Percentiles rank a stretch among this genome's conserved stretches.
These are phyloP conservation scores for Papilio machaon DNA, from an alignment of 1,140 invertebrate genomes.

Conservation along the genomic window DNA sequence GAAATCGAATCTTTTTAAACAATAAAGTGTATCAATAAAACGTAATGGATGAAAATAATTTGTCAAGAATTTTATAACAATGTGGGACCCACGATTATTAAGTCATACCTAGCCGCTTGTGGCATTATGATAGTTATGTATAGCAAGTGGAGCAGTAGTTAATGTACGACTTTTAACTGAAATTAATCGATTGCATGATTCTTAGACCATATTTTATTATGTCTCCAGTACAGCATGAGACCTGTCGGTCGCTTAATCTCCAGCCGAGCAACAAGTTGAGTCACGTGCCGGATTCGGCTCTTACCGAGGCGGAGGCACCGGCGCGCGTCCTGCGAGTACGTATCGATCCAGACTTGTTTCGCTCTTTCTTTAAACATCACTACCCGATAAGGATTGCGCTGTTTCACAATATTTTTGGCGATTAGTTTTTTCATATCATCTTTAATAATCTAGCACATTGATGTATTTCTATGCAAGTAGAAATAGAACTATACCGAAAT, in stretches of 20 bases:
- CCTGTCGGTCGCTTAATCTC: conserved; percentile 44
- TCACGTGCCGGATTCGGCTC: conserved; percentile 75
- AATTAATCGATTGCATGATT: background rate
- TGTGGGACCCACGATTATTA: conserved; percentile 60
- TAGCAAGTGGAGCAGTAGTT: conserved; percentile 41
- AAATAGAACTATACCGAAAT: no score
- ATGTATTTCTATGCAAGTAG: no score
- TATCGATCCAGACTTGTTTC: conserved; percentile 75
- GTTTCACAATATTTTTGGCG: background rate
- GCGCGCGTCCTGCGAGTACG: conserved; percentile 68
- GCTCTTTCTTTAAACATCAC: conserved; percentile 65
- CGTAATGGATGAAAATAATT: conserved; percentile 19
- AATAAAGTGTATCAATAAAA: background rate
- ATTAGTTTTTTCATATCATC: background rate
- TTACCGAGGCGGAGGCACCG: conserved; percentile 69
- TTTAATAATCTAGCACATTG: no score
- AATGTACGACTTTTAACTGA: background rate
- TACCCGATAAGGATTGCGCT: conserved; percentile 42
- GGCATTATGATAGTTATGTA: conserved; percentile 24
- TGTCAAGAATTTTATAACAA: conserved; percentile 43
- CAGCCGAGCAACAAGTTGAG: conserved; percentile 75
- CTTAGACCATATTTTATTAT: no score
- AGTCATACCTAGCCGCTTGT: conserved; percentile 49
- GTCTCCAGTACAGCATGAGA: conserved; percentile 13
- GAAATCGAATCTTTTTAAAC: background rate